A percentile compares a stretch with the other conserved stretches of the same genome.
Conservation (phyloP, 1,140 invertebrate genomes). For the Patella vulgata region DNA sequence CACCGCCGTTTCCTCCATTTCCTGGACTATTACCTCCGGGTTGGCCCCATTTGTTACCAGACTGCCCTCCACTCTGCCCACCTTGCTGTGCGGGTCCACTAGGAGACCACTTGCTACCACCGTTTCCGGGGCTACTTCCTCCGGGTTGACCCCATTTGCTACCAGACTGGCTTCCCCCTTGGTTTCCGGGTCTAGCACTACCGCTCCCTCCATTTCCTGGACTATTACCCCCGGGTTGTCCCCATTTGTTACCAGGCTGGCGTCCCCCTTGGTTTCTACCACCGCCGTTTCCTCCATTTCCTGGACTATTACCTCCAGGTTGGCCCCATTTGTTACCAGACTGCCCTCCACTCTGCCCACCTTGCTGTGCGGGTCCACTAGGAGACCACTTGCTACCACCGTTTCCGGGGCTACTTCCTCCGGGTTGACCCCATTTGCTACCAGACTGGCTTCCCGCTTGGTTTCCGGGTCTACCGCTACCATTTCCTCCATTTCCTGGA, state of each 20-base stretch:
- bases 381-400: conserved; percentile 11
- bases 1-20: neutral
- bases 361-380: neutral
- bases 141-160: neutral
- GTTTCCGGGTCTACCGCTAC: neutral
- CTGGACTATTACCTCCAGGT: neutral
- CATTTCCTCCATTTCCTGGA: neutral
- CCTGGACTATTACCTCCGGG: conserved; percentile 7
- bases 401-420: neutral
- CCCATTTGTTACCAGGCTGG: no score
- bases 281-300: conserved; percentile 3
- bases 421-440: conserved; percentile 11
- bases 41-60: conserved; percentile 12
- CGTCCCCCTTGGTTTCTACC: neutral
- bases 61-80: neutral
- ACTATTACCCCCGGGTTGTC: no score
- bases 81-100: neutral
- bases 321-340: neutral
- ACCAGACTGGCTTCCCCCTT: no score
- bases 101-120: no score
- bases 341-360: conserved; percentile 9
- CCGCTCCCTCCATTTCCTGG: no score
- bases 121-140: no score
- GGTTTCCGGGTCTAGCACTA: no score
- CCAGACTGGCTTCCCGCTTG: conserved; percentile 4